Evolutionary conservation across 2,888 invertebrate genomes (phyloP), one percentile per base, ranked within the genome.

Genomic region (Linhomoeus sp.): DNA sequence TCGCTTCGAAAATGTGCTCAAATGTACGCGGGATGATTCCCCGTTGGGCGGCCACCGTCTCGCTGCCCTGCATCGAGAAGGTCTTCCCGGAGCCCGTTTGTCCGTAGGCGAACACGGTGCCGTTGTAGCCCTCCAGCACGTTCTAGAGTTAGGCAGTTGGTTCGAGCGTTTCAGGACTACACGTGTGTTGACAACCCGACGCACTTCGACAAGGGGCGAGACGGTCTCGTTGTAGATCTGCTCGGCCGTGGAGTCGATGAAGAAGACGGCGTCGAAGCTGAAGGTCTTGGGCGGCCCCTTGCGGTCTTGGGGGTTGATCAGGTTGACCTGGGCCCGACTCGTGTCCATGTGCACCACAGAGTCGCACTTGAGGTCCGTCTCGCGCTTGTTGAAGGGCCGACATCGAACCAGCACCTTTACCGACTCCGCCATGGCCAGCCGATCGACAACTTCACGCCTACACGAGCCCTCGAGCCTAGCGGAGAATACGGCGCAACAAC

Each of bases 21-120:
- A 86, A 80, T 1, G 83, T 77, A 41, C 62, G 46, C 9, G 62
- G 62, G 45, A 63, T 62, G 45, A 62, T 55, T 24, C 62, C 62
- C 43, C 58, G 45, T 41, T 62, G 61, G 14, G 55, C 52, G 1
- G 40, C 22, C 15, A 33, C 9, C 33, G 12, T 14, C 14, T 14
- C 14, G 14, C 19, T n/a, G 7, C 19, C 85, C 63, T 83, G 82
- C 85, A 87, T 87, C 15, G 83, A 81, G 63, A 79, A 82, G 1
- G 83, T 82, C 65, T 86, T 87, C 0, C 86, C 86, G 63, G 84
- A 83, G 0, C 86, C 85, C 1, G 85, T 86, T 69, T 86, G 86
- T 0, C 86, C 86, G 63, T 87, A 87, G 0, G 86, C 86, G 66
- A 87, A 86, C 45, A 87, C 82, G 0, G 86, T 86, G 20, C 82